Conservation (phyloP, 2,113 vertebrate genomes). For the Neogale vison region DNA sequence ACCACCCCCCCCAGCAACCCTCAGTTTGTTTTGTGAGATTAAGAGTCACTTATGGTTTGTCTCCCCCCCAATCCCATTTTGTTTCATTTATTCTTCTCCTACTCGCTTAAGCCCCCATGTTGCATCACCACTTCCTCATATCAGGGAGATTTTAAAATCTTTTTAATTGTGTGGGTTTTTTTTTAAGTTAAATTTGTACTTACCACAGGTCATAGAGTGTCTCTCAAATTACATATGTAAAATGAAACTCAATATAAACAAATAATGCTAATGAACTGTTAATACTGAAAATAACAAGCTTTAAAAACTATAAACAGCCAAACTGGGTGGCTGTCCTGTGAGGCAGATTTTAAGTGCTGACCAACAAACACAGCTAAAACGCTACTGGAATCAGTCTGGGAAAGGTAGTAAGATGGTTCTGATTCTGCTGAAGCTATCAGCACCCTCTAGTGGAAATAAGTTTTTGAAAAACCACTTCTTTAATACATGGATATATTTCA, state of each 20-base stretch:
- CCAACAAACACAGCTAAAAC: background rate
- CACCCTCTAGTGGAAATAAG: constrained; percentile 47
- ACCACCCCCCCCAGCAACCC: too few species aligned
- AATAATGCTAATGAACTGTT: background rate
- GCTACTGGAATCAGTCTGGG: background rate
- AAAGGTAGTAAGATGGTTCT: background rate
- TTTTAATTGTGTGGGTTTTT: background rate
- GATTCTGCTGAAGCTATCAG: background rate
- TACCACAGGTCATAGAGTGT: background rate
- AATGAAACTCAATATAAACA: background rate
- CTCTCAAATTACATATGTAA: background rate
- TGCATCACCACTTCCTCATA: too few species aligned
- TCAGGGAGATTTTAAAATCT: too few species aligned
- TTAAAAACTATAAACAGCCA: background rate
- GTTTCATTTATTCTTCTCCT: too few species aligned
- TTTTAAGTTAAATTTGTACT: background rate
- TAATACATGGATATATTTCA: background rate
- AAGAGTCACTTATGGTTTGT: too few species aligned
- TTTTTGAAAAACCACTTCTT: background rate
- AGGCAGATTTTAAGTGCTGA: background rate
- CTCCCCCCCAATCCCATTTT: too few species aligned
- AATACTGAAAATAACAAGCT: background rate
- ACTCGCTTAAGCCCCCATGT: too few species aligned
- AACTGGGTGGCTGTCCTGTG: background rate
- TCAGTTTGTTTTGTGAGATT: too few species aligned